Conservation (phyloP, 2,797 vertebrate species). For the Pseudochirops cupreus region DNA sequence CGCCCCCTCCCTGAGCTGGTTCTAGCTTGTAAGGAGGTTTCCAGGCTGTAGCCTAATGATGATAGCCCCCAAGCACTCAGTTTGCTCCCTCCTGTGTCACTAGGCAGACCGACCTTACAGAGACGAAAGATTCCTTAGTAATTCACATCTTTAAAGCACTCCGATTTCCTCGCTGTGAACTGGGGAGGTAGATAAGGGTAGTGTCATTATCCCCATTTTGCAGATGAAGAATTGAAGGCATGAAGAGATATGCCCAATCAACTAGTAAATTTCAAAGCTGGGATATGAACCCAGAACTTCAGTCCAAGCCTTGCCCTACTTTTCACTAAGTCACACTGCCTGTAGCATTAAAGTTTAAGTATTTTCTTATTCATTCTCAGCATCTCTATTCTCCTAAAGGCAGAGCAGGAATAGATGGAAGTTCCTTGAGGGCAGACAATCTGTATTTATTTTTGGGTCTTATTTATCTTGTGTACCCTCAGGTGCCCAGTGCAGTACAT, state of each 20-base stretch:
- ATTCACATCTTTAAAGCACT: not conserved
- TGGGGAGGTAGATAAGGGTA: not conserved
- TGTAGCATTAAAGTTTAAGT: not conserved
- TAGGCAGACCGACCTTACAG: not conserved
- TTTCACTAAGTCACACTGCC: not conserved
- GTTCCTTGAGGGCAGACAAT: not conserved
- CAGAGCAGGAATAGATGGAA: not conserved
- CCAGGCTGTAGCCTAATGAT: not conserved
- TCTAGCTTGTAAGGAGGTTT: not conserved
- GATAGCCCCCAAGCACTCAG: not conserved
- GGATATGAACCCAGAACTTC: not conserved
- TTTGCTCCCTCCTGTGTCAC: not conserved
- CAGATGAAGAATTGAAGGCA: not conserved
- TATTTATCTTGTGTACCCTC: not conserved
- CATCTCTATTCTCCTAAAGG: not conserved
- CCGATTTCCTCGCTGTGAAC: not conserved
- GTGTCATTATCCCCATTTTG: not conserved
- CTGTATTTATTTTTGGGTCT: not conserved
- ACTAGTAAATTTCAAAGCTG: not conserved
- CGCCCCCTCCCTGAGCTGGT: not conserved
- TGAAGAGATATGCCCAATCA: not conserved
- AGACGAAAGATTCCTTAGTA: not conserved
- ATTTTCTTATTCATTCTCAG: not conserved
- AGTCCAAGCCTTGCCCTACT: not conserved
- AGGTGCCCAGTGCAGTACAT: not conserved